Evolutionary conservation across 2,113 vertebrate genomes (phyloP).

Genomic region (Colius striatus): DNA sequence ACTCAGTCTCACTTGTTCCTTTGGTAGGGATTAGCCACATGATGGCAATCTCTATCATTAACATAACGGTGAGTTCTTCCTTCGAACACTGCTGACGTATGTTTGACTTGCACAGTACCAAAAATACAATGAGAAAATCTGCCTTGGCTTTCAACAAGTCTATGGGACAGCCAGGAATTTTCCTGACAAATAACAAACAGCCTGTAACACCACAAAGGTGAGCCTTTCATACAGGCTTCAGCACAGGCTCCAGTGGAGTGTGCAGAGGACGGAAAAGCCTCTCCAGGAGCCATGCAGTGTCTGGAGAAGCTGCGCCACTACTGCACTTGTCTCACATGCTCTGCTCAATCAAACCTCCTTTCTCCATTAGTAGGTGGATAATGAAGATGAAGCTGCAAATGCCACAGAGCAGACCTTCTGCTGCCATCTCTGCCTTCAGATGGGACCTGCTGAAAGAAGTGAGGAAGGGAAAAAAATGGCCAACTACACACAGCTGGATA

Average conservation of each 20-base stretch:
- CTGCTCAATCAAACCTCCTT: neutral
- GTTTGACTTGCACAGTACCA: neutral
- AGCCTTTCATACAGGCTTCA: neutral
- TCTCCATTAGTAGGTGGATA: neutral
- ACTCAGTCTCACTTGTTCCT: neutral
- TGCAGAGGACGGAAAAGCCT: neutral
- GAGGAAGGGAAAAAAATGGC: neutral
- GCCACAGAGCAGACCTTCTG: neutral
- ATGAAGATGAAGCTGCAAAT: neutral
- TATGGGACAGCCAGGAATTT: neutral
- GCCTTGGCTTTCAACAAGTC: neutral
- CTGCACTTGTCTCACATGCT: neutral
- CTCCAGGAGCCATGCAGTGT: neutral
- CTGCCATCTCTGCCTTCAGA: neutral
- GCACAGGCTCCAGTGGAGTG: neutral
- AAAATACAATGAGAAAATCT: neutral
- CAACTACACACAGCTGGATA: neutral
- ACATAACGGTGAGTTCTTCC: neutral
- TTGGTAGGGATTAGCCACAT: neutral
- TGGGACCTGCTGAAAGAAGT: neutral
- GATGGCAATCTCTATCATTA: neutral
- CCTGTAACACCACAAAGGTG: neutral
- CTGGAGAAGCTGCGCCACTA: neutral
- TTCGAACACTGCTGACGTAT: neutral
- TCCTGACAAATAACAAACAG: neutral